These are phyloP conservation scores for Plestiodon gilberti DNA, from an alignment of 2,113 vertebrate species.

Conservation along the genomic window DNA sequence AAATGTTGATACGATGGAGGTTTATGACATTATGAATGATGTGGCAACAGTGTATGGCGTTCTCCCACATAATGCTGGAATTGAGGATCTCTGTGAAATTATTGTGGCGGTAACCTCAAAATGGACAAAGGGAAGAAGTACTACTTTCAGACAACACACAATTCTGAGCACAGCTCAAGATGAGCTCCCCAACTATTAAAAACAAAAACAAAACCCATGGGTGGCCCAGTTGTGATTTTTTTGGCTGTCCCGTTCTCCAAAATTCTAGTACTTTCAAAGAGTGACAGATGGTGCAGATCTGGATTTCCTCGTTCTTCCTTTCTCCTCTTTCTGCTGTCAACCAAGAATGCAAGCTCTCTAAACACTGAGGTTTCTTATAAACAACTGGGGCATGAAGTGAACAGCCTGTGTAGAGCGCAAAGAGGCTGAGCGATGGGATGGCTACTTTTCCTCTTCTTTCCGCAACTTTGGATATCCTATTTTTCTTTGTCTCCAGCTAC, in stretches of 20 bases:
- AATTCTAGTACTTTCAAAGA: not conserved
- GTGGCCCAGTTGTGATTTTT: not conserved
- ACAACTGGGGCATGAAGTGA: not conserved
- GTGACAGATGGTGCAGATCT: not conserved
- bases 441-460: not conserved
- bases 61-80: not conserved
- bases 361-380: slow-evolving; percentile 7
- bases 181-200: not conserved
- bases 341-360: not conserved
- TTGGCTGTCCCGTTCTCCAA: not conserved
- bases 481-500: not conserved
- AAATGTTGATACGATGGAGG: not conserved
- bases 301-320: not conserved
- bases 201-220: not conserved
- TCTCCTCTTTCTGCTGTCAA: not conserved
- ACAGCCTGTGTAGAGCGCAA: not conserved
- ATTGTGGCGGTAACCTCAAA: too few relatives aligned
- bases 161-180: not conserved
- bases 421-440: not conserved
- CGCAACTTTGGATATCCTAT: not conserved
- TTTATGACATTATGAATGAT: not conserved
- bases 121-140: not conserved
- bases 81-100: not conserved
- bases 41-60: not conserved
- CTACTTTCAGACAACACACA: not conserved